A percentile compares a stretch with the other conserved stretches of the same genome.
These are phyloP conservation scores for Syngnathoides biaculeatus DNA, from an alignment of 2,113 vertebrate genomes.

Conservation along the genomic window DNA sequence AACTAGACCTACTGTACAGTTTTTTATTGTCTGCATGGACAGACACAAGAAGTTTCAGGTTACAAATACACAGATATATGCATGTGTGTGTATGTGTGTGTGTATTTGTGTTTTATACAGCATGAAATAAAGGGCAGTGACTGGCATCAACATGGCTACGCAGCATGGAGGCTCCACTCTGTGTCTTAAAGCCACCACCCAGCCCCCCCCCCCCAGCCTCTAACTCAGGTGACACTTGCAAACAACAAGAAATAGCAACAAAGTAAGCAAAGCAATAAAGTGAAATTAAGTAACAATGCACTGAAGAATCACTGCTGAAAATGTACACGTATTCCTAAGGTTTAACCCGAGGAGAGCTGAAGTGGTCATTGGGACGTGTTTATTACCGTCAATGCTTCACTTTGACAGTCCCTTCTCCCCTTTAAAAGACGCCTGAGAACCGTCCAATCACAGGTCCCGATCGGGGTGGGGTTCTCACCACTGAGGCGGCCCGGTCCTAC, in stretches of 20 bases:
- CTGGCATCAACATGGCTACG: conserved; percentile 76
- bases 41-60: conserved; percentile 84
- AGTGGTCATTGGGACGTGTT: conserved; percentile 75
- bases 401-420: conserved; percentile 61
- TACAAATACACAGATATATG: conserved; percentile 87
- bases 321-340: conserved; percentile 80
- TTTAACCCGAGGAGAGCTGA: conserved; percentile 71
- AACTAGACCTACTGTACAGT: conserved; percentile 89
- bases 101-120: conserved; percentile 73
- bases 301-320: conserved; percentile 76
- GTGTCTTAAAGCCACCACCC: conserved; percentile 64
- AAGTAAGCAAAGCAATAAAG: conserved; percentile 58
- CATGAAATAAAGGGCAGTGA: conserved; percentile 80
- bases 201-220: conserved; percentile 65
- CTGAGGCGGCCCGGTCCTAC: conserved; percentile 33
- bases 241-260: conserved; percentile 62
- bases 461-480: conserved; percentile 32
- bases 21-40: conserved; percentile 85
- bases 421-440: conserved; percentile 61
- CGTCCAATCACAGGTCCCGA: conserved; percentile 66
- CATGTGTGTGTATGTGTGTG: conserved; percentile 49
- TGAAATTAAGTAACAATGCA: conserved; percentile 74
- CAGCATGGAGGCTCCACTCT: conserved; percentile 66
- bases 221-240: conserved; percentile 72
- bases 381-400: conserved; percentile 67